Percentiles rank a stretch among this genome's conserved stretches.
Evolutionary conservation across 2,113 vertebrate species (phyloP).

Genomic region (Bettongia penicillata): DNA sequence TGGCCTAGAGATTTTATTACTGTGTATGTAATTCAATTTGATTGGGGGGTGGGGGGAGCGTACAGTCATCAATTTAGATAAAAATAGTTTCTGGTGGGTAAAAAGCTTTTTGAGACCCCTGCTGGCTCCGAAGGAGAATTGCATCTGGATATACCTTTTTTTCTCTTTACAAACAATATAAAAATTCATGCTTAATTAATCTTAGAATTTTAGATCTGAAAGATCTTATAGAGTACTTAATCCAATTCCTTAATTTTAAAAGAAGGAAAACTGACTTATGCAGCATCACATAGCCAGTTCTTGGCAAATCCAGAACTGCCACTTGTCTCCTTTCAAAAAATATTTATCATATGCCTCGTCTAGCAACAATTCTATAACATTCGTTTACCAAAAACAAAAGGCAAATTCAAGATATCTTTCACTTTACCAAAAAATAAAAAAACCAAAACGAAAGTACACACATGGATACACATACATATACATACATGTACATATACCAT

Average conservation of each 20-base stretch:
- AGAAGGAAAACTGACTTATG: not conserved
- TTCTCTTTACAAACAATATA: not conserved
- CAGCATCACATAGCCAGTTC: not conserved
- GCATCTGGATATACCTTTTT: slow-evolving; percentile 5
- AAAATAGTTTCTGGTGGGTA: slow-evolving; percentile 49
- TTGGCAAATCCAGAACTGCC: not conserved
- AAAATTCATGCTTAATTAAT: not conserved
- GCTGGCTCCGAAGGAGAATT: slow-evolving; percentile 59
- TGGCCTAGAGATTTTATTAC: slow-evolving; percentile 31
- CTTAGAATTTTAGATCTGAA: not conserved
- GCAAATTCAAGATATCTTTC: not conserved
- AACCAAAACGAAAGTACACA: no score
- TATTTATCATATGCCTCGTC: not conserved
- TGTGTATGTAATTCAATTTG: not conserved
- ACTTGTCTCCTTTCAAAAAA: not conserved
- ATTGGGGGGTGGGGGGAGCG: not conserved
- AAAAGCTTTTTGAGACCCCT: slow-evolving; percentile 76
- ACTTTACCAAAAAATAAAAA: not conserved
- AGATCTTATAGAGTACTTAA: not conserved
- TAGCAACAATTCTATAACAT: not conserved
- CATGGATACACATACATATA: not conserved
- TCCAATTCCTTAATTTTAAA: not conserved
- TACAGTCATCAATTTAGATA: not conserved
- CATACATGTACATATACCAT: not conserved
- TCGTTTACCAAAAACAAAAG: not conserved